phyloP scores from a whole-genome alignment of 2,113 vertebrate species.

The Solenodon paradoxus region DNA sequence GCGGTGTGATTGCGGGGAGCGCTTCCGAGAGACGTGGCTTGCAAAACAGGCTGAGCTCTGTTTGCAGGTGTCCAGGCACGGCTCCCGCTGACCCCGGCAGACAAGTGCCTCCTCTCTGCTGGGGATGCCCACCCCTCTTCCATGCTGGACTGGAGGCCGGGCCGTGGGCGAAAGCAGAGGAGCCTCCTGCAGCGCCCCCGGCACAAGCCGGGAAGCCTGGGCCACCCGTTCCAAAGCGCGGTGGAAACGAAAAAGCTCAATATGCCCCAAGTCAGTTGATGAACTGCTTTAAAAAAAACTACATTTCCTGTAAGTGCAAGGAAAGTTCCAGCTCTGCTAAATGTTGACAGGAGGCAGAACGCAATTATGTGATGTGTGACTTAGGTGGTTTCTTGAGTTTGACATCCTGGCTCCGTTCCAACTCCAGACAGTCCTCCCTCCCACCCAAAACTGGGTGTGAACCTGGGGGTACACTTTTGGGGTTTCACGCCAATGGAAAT shows the following conservation, averaged over 20 bases:
- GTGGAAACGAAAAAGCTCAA: background rate
- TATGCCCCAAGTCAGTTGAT: background rate
- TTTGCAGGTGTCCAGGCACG: background rate
- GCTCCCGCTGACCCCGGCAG: background rate
- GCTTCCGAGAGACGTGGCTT: fast-evolving
- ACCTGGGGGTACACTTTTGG: background rate
- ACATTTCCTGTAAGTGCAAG: background rate
- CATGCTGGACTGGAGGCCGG: background rate
- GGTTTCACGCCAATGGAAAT: background rate
- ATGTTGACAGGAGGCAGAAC: background rate
- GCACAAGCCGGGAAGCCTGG: background rate
- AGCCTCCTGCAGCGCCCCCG: background rate
- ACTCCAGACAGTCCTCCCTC: background rate
- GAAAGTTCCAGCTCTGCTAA: background rate
- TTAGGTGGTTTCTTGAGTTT: background rate
- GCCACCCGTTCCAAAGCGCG: background rate
- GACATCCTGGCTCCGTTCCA: background rate
- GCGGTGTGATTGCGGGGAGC: fast-evolving
- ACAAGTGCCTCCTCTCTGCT: background rate
- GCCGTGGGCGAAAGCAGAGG: fast-evolving
- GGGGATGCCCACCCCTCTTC: background rate
- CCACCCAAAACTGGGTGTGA: too few species aligned
- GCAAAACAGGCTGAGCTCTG: background rate
- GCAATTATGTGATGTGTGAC: background rate
- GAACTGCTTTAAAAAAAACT: background rate